Evolutionary conservation across 2,888 invertebrate species (phyloP).

Genomic region (Leucania comma): DNA sequence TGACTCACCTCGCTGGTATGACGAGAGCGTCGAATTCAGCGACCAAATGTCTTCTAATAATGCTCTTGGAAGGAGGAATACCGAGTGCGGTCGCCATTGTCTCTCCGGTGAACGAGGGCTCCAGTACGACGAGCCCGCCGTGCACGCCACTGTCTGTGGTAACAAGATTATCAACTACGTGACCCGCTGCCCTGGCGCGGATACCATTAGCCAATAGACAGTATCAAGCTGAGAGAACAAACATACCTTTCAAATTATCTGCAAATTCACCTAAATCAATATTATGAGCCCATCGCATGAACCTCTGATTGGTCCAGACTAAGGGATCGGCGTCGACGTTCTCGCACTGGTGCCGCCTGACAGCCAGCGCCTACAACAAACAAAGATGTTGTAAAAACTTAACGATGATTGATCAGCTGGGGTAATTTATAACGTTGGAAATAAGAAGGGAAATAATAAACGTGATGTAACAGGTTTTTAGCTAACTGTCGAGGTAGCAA

Average conservation of each 20-base stretch:
- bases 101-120: constrained; percentile 98
- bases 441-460: constrained; percentile 70
- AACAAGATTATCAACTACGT: constrained; percentile 49
- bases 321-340: constrained; percentile 97
- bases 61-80: constrained; percentile 97
- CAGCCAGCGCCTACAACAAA: constrained; percentile 93
- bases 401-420: constrained; percentile 70
- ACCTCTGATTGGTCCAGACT: constrained; percentile 98
- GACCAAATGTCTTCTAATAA: constrained; percentile 97
- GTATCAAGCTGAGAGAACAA: constrained; percentile 42
- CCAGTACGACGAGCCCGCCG: constrained; percentile 97
- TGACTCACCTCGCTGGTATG: constrained; percentile 96
- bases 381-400: constrained; percentile 69
- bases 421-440: constrained; percentile 70
- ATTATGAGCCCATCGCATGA: constrained; percentile 97
- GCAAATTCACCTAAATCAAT: constrained; percentile 98
- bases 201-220: constrained; percentile 39
- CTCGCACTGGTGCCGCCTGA: constrained; percentile 96
- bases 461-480: constrained; percentile 75
- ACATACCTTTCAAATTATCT: constrained; percentile 96
- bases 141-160: constrained; percentile 97
- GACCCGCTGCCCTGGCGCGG: constrained; percentile 12
- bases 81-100: constrained; percentile 98
- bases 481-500: constrained; percentile 67
- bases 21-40: constrained; percentile 97